These are phyloP conservation scores for Neogobius melanostomus DNA, from an alignment of 2,113 vertebrate genomes.

Conservation along the genomic window DNA sequence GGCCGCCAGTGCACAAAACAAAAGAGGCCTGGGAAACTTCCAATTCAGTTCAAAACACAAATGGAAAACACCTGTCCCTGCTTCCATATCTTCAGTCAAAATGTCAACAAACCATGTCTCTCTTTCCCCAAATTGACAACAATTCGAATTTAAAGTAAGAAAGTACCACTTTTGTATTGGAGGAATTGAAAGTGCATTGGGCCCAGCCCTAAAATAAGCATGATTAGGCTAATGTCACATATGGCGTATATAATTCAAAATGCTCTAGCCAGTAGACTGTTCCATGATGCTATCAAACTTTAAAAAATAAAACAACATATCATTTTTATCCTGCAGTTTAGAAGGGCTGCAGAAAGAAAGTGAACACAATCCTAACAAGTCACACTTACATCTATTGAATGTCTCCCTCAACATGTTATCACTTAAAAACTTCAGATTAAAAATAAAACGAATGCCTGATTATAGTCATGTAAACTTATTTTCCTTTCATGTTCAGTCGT, in stretches of 20 bases:
- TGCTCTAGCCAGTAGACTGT: slow-evolving; percentile 37
- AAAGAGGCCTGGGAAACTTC: slow-evolving; percentile 56
- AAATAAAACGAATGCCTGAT: slow-evolving; percentile 8
- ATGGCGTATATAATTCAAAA: slow-evolving; percentile 14
- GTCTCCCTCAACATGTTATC: slow-evolving; percentile 32
- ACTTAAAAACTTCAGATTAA: slow-evolving; percentile 36
- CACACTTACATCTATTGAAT: slow-evolving; percentile 29
- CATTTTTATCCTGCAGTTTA: slow-evolving; percentile 7
- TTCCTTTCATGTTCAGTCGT: slow-evolving; percentile 22
- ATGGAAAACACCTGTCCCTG: slow-evolving; percentile 22
- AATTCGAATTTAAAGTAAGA: neutral
- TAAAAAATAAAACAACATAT: neutral
- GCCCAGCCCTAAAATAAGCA: slow-evolving; percentile 79
- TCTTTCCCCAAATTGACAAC: neutral
- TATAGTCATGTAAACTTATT: slow-evolving; percentile 38
- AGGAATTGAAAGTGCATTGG: slow-evolving; percentile 63
- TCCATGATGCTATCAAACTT: slow-evolving; percentile 31
- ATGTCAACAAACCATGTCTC: neutral
- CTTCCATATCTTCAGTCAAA: slow-evolving; percentile 14
- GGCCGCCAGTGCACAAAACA: slow-evolving; percentile 87
- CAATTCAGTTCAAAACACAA: slow-evolving; percentile 43
- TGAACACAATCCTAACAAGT: slow-evolving; percentile 22
- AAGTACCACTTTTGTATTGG: slow-evolving; percentile 38
- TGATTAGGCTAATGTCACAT: slow-evolving; percentile 82
- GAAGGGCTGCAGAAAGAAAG: slow-evolving; percentile 7